A percentile compares a stretch with the other conserved stretches of the same genome.
phyloP scores from a whole-genome alignment of 1,140 invertebrate species.

The Nasonia vitripennis region DNA sequence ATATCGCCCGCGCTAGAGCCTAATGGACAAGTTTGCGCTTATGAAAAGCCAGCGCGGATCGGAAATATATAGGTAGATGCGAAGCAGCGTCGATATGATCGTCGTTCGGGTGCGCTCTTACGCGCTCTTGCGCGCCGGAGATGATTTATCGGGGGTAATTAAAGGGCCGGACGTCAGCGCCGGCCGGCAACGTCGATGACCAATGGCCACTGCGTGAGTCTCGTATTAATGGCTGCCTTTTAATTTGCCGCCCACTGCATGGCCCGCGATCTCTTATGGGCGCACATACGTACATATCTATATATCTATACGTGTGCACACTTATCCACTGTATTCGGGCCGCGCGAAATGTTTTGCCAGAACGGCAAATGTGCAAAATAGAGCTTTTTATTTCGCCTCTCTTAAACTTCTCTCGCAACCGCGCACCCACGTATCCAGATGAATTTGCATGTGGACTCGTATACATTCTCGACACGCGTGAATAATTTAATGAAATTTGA shows the following conservation, averaged over 20 bases:
- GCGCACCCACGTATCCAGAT: background rate
- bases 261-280: background rate
- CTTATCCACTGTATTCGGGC: background rate
- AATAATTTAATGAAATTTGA: background rate
- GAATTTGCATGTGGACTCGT: background rate
- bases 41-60: background rate
- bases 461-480: background rate
- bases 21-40: background rate
- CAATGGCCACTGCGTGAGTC: conserved; percentile 63
- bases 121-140: background rate
- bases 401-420: background rate
- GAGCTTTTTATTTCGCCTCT: background rate
- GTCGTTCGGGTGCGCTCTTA: background rate
- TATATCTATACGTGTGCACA: background rate
- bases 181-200: conserved; percentile 63
- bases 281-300: too few relatives aligned
- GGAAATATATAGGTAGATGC: background rate
- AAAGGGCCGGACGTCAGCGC: conserved; percentile 63
- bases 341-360: background rate
- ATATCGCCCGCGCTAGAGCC: background rate
- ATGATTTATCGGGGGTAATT: conserved; percentile 67
- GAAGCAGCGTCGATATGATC: background rate
- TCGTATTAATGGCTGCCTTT: conserved; percentile 59
- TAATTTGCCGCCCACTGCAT: conserved; percentile 50
- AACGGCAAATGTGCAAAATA: conserved; percentile 8